Conservation (phyloP, 1,140 invertebrate species). For the Bombus terrestris region DNA sequence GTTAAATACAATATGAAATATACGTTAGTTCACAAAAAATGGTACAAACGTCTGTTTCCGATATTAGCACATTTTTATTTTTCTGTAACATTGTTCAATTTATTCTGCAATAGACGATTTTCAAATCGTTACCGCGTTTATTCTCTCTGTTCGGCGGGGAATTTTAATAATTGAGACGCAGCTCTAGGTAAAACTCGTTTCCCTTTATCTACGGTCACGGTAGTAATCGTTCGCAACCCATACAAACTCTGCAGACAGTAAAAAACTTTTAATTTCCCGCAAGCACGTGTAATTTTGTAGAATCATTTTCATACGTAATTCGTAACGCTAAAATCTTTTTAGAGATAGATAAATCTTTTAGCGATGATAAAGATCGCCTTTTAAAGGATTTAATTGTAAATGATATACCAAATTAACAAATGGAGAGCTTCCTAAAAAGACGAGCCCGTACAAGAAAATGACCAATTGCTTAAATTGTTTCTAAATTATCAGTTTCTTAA, state of each 20-base stretch:
- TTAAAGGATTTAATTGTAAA: too few relatives aligned
- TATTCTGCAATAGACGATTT: background rate
- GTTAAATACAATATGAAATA: background rate
- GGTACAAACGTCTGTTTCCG: too few relatives aligned
- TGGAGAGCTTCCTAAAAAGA: too few relatives aligned
- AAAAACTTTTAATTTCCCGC: background rate
- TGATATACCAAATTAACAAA: too few relatives aligned
- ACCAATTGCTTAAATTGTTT: too few relatives aligned
- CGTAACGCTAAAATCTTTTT: too few relatives aligned
- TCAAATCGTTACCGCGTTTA: background rate
- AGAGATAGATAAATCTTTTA: too few relatives aligned
- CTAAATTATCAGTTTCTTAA: too few relatives aligned
- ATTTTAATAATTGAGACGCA: background rate
- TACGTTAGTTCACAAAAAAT: background rate
- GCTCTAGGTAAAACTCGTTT: background rate
- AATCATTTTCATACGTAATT: background rate
- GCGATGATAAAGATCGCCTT: too few relatives aligned
- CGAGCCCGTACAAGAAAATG: too few relatives aligned
- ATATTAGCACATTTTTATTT: background rate
- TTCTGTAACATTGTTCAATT: background rate
- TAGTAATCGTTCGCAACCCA: background rate
- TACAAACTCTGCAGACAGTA: background rate
- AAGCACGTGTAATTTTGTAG: background rate
- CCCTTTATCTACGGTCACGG: background rate
- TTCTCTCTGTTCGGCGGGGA: fast-evolving